A percentile compares a stretch with the other conserved stretches of the same genome.
These are phyloP conservation scores for Popillia japonica DNA, from an alignment of 1,140 invertebrate species.

Conservation along the genomic window DNA sequence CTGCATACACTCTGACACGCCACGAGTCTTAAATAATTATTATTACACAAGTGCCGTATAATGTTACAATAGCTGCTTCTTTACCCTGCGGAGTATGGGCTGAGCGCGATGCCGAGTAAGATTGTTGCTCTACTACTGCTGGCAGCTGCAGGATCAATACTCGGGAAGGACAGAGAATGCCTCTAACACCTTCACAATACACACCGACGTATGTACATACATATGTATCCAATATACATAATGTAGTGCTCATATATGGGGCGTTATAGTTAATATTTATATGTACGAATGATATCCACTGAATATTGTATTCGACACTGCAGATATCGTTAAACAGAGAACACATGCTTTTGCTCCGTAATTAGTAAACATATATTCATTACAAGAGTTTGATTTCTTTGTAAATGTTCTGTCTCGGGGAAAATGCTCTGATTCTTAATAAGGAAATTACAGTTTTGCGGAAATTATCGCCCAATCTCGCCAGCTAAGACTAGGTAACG, in stretches of 20 bases:
- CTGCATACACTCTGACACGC: background rate
- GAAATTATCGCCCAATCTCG: no score
- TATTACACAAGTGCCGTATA: background rate
- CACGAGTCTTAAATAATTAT: constrained; percentile 1
- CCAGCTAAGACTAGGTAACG: no score
- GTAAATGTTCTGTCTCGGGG: no score
- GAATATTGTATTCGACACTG: no score
- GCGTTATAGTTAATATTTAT: background rate
- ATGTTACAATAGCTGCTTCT: constrained; percentile 5
- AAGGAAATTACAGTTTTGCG: no score
- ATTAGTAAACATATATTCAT: no score
- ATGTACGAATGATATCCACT: background rate
- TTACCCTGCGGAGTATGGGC: background rate
- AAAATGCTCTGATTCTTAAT: no score
- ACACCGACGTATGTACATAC: background rate
- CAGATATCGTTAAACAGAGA: no score
- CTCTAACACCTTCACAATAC: background rate
- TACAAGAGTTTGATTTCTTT: no score
- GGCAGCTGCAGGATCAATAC: background rate
- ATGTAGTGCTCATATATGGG: background rate
- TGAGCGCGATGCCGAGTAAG: background rate
- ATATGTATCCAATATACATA: background rate
- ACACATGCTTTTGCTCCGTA: no score
- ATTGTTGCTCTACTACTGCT: constrained; percentile 4
- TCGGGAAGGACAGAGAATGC: background rate